A percentile compares a stretch with the other conserved stretches of the same genome.
phyloP scores from a whole-genome alignment of 2,888 invertebrate genomes.

The Xestobium rufovillosum region DNA sequence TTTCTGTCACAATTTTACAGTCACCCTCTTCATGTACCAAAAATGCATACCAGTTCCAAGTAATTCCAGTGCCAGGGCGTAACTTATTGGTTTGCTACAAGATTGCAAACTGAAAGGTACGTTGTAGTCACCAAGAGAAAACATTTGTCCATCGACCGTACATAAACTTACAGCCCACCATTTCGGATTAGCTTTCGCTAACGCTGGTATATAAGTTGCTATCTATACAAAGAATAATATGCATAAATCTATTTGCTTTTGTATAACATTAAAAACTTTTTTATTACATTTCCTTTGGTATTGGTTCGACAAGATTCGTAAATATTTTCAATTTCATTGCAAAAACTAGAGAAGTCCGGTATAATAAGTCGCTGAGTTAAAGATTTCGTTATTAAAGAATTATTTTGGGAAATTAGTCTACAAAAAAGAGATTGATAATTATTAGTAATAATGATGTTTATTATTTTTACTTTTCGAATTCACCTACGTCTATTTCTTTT shows the following conservation, averaged over 20 bases:
- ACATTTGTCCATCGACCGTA: conserved; percentile 86
- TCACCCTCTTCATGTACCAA: too few relatives aligned
- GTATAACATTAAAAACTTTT: not conserved
- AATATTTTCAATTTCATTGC: conserved; percentile 79
- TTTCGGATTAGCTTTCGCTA: conserved; percentile 73
- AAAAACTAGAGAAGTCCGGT: conserved; percentile 78
- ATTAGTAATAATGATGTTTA: too few relatives aligned
- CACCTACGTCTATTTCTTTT: too few relatives aligned
- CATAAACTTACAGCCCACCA: conserved; percentile 87
- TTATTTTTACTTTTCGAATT: too few relatives aligned
- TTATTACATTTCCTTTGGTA: conserved; percentile 58
- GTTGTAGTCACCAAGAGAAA: conserved; percentile 77
- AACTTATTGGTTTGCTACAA: conserved; percentile 80
- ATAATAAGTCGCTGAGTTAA: too few relatives aligned
- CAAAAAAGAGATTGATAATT: too few relatives aligned
- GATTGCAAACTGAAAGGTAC: conserved; percentile 87
- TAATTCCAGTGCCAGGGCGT: conserved; percentile 82
- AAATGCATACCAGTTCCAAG: too few relatives aligned
- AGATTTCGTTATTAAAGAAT: too few relatives aligned
- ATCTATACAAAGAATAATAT: conserved; percentile 38
- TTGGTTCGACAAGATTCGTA: conserved; percentile 78
- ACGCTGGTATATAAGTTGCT: conserved; percentile 85
- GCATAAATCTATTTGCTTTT: conserved; percentile 2
- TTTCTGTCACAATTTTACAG: too few relatives aligned
- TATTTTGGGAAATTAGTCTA: too few relatives aligned